Percentiles rank a stretch among this genome's conserved stretches.
Conservation (phyloP, 2,113 vertebrate genomes). For the Rallus limicola region DNA sequence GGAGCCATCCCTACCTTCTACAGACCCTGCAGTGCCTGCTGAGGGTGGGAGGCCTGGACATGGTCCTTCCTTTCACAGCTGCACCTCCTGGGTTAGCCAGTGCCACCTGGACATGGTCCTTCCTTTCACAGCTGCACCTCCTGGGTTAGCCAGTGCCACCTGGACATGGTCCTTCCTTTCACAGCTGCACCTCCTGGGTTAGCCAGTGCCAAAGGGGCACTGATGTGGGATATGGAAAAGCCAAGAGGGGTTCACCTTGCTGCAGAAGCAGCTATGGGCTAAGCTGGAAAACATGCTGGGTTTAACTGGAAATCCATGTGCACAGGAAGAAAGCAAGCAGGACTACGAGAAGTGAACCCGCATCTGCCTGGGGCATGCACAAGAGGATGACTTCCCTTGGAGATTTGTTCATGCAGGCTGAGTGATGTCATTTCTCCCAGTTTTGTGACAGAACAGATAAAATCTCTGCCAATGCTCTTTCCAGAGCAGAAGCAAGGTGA, state of each 20-base stretch:
- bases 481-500: accelerated
- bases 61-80: accelerated
- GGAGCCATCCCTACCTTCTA: neutral
- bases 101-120: too few species aligned
- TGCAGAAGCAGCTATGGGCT: neutral
- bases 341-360: neutral
- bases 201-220: accelerated
- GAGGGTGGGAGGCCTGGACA: neutral
- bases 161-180: neutral
- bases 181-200: neutral
- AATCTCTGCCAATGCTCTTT: neutral
- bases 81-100: neutral
- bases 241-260: neutral
- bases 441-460: neutral
- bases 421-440: neutral
- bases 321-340: neutral
- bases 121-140: neutral
- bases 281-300: neutral
- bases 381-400: neutral
- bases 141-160: neutral
- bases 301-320: neutral
- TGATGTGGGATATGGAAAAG: accelerated
- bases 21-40: neutral
- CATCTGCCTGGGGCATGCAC: accelerated
- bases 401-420: accelerated